phyloP scores from a whole-genome alignment of 92 coral and sea anemone species.

The Pocillopora grandis region DNA sequence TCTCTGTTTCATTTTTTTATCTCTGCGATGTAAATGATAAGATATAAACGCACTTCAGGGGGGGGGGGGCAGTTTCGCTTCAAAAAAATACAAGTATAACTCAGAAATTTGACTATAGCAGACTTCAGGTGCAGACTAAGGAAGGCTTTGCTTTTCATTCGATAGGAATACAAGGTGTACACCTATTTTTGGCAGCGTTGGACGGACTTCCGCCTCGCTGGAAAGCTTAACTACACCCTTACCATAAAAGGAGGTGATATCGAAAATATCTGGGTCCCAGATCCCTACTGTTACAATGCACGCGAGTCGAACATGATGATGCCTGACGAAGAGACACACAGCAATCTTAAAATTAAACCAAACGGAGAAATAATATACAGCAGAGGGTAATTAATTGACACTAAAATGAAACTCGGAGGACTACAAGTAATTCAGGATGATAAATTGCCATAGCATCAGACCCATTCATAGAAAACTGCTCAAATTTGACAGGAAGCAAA shows the following conservation, averaged over 20 bases:
- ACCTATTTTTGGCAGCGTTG: conserved; percentile 67
- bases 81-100: no score
- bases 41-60: no score
- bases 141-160: background rate
- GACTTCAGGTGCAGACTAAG: no score
- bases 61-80: no score
- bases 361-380: conserved; percentile 56
- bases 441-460: no score
- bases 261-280: conserved; percentile 73
- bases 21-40: no score
- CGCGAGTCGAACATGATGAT: conserved; percentile 69
- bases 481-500: no score
- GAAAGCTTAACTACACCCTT: conserved; percentile 51
- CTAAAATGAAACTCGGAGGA: background rate
- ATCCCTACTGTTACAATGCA: conserved; percentile 74
- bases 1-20: no score
- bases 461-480: no score
- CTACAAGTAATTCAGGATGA: background rate
- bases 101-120: no score
- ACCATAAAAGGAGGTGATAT: conserved; percentile 64
- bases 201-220: conserved; percentile 68
- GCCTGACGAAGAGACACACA: conserved; percentile 62
- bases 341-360: conserved; percentile 43
- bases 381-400: conserved; percentile 47
- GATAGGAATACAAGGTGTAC: conserved; percentile 69